phyloP scores from a whole-genome alignment of 2,113 vertebrate genomes.

The Montifringilla adamsi region DNA sequence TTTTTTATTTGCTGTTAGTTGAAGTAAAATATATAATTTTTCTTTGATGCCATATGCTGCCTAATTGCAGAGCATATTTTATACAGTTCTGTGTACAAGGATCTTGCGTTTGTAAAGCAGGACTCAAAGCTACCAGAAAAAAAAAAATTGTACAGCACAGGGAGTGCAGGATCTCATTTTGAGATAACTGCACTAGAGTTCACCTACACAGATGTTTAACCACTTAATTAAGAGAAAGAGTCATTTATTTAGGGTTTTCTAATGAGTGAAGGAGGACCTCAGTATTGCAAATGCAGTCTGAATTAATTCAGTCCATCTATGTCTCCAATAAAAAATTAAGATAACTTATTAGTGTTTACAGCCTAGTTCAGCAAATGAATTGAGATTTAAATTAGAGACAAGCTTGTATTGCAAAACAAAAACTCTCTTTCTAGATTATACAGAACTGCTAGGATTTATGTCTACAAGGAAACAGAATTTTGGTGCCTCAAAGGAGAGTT shows the following conservation, averaged over 20 bases:
- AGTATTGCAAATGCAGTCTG: not conserved
- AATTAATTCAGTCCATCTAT: not conserved
- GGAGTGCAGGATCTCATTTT: not conserved
- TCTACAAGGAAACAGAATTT: not conserved
- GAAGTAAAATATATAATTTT: not conserved
- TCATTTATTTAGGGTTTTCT: not conserved
- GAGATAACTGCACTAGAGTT: not conserved
- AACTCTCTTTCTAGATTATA: not conserved
- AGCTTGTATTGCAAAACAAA: not conserved
- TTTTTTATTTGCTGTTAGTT: not conserved
- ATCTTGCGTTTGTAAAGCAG: not conserved
- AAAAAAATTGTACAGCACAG: not conserved
- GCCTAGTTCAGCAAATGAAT: not conserved
- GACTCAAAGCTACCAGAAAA: not conserved
- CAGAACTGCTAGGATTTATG: not conserved
- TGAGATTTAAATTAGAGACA: not conserved
- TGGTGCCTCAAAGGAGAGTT: not conserved
- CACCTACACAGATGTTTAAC: not conserved
- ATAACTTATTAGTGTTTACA: not conserved
- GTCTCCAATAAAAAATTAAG: not conserved
- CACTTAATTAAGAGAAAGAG: not conserved
- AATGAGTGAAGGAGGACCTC: not conserved
- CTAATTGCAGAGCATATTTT: not conserved
- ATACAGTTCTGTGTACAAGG: not conserved
- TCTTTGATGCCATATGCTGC: not conserved